Evolutionary conservation across 1,140 invertebrate genomes (phyloP).

Genomic region (Chironomus tepperi): DNA sequence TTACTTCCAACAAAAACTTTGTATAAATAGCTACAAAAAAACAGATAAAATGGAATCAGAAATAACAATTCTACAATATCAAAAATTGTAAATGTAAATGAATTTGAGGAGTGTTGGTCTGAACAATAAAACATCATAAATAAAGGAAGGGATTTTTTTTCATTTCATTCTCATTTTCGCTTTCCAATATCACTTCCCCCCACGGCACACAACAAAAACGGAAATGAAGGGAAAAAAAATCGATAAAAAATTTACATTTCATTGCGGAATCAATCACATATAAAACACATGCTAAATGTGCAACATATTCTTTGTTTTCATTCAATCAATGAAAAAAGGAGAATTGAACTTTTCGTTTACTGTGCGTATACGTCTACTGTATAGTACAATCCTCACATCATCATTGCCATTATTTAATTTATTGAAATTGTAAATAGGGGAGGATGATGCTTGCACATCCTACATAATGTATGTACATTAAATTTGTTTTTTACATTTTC

Average conservation of each 20-base stretch:
- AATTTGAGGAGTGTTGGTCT: neutral
- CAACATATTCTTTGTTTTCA: conserved; percentile 1
- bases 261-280: neutral
- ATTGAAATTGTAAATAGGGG: neutral
- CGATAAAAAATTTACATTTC: conserved; percentile 11
- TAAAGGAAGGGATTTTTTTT: neutral
- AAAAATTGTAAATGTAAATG: neutral
- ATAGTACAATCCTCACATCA: conserved; percentile 6
- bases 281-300: conserved; percentile 7
- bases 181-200: no score
- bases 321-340: neutral
- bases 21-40: no score
- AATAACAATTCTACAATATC: no score
- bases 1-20: no score
- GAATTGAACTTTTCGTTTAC: neutral
- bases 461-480: neutral
- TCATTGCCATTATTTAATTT: neutral
- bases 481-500: neutral
- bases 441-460: no score
- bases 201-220: neutral
- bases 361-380: neutral
- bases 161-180: neutral
- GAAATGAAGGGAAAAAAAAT: conserved; percentile 13
- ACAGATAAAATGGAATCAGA: no score
- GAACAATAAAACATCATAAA: neutral